Evolutionary conservation across 2,113 vertebrate species (phyloP).

Genomic region (Salvator merianae): DNA sequence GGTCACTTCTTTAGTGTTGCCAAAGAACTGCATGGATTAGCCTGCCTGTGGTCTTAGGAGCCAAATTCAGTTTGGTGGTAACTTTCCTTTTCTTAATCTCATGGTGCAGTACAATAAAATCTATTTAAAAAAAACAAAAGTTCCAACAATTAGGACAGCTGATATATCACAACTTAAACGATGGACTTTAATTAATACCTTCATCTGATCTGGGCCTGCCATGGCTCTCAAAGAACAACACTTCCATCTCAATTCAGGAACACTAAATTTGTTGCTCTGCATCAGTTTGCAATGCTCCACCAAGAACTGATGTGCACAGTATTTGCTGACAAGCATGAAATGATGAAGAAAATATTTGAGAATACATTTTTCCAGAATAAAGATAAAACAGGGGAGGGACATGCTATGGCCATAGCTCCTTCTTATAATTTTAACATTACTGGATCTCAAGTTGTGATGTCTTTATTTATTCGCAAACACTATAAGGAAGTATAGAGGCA

Average conservation of each 20-base stretch:
- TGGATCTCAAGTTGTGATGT: slow-evolving; percentile 61
- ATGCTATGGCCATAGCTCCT: slow-evolving; percentile 49
- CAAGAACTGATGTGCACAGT: not conserved
- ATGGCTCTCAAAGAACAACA: not conserved
- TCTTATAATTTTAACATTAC: slow-evolving; percentile 67
- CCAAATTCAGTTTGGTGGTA: no score
- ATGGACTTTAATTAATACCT: no score
- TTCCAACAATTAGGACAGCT: no score
- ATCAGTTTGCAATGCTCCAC: not conserved
- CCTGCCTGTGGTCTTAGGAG: no score
- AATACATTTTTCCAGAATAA: not conserved
- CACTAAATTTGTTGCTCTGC: not conserved
- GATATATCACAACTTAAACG: no score
- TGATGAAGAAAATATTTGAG: slow-evolving; percentile 33
- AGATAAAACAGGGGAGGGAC: slow-evolving; percentile 31
- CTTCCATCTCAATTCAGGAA: not conserved
- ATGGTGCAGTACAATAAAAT: no score
- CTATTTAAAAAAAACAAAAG: no score
- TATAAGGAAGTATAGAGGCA: slow-evolving; percentile 56
- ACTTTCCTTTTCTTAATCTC: no score
- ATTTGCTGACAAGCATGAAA: not conserved
- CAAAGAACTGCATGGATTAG: no score
- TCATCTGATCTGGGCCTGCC: not conserved
- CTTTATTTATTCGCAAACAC: slow-evolving; percentile 63
- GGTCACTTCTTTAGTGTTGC: no score